Conservation (phyloP, 2,113 vertebrate genomes). For the Gopherus evgoodei region DNA sequence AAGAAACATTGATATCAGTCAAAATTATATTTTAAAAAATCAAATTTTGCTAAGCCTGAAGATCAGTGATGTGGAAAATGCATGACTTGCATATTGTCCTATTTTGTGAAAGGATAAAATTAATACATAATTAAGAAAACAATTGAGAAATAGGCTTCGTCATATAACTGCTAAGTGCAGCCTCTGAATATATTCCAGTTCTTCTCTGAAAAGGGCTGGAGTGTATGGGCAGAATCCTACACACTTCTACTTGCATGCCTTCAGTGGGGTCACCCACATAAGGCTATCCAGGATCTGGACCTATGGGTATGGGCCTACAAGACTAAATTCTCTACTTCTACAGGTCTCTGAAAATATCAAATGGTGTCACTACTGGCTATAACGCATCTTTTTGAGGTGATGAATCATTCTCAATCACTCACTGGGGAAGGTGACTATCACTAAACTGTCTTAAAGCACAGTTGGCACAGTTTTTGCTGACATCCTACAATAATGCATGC, state of each 20-base stretch:
- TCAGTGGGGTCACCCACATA: neutral
- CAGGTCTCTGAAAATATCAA: no score
- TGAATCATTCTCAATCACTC: no score
- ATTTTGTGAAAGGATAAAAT: constrained; percentile 27
- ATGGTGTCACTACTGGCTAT: no score
- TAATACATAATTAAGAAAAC: neutral
- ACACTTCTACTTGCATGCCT: constrained; percentile 15
- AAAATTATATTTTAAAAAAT: no score
- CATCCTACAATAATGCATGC: no score
- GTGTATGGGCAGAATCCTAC: neutral
- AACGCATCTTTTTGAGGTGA: no score
- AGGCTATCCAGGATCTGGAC: neutral
- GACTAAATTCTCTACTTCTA: no score
- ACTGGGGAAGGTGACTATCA: no score
- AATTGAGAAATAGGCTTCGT: constrained; percentile 23
- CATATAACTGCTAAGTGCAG: constrained; percentile 23
- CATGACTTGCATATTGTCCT: neutral
- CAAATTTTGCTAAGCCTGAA: neutral
- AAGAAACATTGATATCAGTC: no score
- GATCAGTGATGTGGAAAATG: constrained; percentile 36
- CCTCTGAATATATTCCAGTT: neutral
- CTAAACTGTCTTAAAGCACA: no score
- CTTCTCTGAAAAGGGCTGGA: neutral
- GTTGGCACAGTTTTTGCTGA: no score
- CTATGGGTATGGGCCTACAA: no score